phyloP scores from a whole-genome alignment of 2,113 vertebrate species.

The Anolis sagrei region DNA sequence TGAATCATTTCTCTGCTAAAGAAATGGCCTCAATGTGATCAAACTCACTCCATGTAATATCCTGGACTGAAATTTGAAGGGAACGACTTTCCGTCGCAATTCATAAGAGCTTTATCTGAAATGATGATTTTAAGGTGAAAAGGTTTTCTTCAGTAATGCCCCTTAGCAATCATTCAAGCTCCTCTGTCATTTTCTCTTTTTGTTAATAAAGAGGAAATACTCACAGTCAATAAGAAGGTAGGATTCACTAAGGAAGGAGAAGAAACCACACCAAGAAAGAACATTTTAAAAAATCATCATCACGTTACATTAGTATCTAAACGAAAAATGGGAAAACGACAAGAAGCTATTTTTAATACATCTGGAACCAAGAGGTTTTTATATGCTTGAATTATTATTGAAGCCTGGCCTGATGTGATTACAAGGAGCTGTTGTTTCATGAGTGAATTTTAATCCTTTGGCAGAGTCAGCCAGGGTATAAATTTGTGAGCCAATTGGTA shows the following conservation, averaged over 20 bases:
- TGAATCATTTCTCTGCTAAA: not conserved
- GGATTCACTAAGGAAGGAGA: constrained; percentile 4
- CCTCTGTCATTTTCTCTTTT: constrained; percentile 31
- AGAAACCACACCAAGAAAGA: constrained; percentile 39
- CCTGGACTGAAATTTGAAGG: not conserved
- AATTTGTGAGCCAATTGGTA: constrained; percentile 65
- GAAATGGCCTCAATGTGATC: constrained; percentile 13
- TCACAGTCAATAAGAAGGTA: constrained; percentile 28
- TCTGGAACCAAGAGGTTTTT: constrained; percentile 64
- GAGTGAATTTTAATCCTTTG: constrained; percentile 71
- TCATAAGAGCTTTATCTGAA: constrained; percentile 5
- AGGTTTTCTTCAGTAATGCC: constrained; percentile 15
- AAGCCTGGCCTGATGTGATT: constrained; percentile 71
- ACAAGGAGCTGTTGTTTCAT: constrained; percentile 64
- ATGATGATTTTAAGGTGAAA: constrained; percentile 29
- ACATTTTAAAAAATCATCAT: constrained; percentile 28
- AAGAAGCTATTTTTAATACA: constrained; percentile 61
- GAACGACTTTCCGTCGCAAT: constrained; percentile 3
- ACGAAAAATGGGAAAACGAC: constrained; percentile 58
- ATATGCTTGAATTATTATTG: constrained; percentile 62
- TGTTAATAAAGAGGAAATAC: constrained; percentile 36
- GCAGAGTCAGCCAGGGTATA: constrained; percentile 53
- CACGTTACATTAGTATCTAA: constrained; percentile 53
- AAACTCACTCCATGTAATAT: not conserved
- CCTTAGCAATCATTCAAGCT: not conserved